Conservation (phyloP, 1,140 invertebrate species). For the Leptinotarsa undecemlineata region DNA sequence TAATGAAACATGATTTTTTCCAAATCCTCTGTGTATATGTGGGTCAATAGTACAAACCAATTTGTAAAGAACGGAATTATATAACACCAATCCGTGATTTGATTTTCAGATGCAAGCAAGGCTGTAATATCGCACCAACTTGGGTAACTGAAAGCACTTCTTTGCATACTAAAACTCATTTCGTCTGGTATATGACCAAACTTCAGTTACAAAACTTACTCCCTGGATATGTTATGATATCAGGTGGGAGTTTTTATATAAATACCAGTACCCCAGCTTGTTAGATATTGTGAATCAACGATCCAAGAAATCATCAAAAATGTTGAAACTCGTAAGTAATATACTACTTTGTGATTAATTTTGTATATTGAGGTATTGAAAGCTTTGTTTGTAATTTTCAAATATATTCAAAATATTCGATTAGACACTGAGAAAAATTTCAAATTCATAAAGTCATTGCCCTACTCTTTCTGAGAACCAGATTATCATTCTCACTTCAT, state of each 20-base stretch:
- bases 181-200: slow-evolving; percentile 2
- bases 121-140: background rate
- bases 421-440: too few relatives aligned
- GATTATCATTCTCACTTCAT: too few relatives aligned
- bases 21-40: too few relatives aligned
- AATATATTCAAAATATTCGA: too few relatives aligned
- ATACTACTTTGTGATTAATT: background rate
- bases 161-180: background rate
- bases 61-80: background rate
- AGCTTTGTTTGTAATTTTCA: too few relatives aligned
- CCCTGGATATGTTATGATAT: background rate
- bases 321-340: background rate
- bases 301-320: background rate
- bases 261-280: background rate
- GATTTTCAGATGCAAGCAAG: background rate
- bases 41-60: too few relatives aligned
- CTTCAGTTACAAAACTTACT: background rate
- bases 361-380: too few relatives aligned
- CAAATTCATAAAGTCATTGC: too few relatives aligned
- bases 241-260: background rate
- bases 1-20: too few relatives aligned
- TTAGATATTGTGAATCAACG: background rate
- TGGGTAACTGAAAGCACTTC: background rate
- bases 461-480: too few relatives aligned
- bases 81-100: background rate